Evolutionary conservation across 2,797 vertebrate species (phyloP), one percentile per base, ranked within the genome.

Genomic region (Protosalanx chinensis): DNA sequence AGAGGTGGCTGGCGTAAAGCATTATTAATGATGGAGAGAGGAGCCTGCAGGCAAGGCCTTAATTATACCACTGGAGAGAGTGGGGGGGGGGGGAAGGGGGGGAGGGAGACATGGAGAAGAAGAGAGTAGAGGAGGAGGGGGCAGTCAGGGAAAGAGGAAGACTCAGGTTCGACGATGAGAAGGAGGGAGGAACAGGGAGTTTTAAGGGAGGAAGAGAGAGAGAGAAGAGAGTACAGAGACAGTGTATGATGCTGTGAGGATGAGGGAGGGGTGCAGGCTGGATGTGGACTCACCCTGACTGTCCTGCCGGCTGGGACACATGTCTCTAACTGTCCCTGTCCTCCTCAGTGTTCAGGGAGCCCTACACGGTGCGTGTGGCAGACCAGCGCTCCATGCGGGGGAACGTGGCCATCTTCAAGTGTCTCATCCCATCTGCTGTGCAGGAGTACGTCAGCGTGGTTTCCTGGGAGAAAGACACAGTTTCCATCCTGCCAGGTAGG

Each of bases 331-430:
- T 27, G 23, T 27, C 23, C 23, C 23, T 27, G 23, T 27, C 23
- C 23, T 27, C 23, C 23, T 27, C 73, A 99, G 97, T 98, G 90
- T 98, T 99, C 95, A 97, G 97, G 95, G 97, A 99, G 88, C 97
- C 97, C 86, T 99, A 99, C 92, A 99, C 97, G 68, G 97, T 98
- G 80, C 95, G 97, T 76, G 97, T 99, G 95, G 97, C 98, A 79
- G 97, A 99, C 94, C 97, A 99, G 93, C 95, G 96, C 91, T 96
- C 97, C 85, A 98, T 98, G 97, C 96, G 97, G 91, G 97, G 97
- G 86, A 98, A 96, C 87, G 96, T 97, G 86, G 97, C 97, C 71
- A 96, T 98, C 77, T 99, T 99, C 93, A 98, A 98, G 96, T 98
- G 97, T 97, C 97, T 98, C 96, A 98, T 98, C 91, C 97, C 96